phyloP scores from a whole-genome alignment of 1,140 invertebrate genomes.

The Pseudomyrmex flavicornis region DNA sequence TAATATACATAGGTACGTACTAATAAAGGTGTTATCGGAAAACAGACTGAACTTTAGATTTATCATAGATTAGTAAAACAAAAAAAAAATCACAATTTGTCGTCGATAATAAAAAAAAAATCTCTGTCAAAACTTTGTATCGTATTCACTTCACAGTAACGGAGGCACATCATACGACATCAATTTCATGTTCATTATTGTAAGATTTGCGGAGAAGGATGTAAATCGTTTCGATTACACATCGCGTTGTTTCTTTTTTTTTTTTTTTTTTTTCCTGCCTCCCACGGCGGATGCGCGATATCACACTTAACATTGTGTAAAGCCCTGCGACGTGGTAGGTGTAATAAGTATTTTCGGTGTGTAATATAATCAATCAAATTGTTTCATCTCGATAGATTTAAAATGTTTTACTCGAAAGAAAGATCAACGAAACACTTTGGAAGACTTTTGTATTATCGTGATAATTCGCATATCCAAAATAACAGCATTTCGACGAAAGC shows the following conservation, averaged over 20 bases:
- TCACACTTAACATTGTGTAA: slow-evolving; percentile 50
- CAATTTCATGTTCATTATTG: slow-evolving; percentile 48
- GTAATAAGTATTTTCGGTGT: slow-evolving; percentile 65
- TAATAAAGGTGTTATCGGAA: slow-evolving; percentile 56
- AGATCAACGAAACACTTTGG: neutral
- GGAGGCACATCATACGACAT: slow-evolving; percentile 20
- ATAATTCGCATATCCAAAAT: neutral
- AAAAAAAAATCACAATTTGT: slow-evolving; percentile 35
- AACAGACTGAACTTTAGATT: slow-evolving; percentile 70
- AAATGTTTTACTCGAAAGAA: slow-evolving; percentile 26
- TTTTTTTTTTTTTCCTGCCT: neutral
- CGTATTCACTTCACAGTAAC: slow-evolving; percentile 10
- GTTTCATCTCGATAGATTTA: slow-evolving; percentile 37
- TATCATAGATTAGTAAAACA: slow-evolving; percentile 57
- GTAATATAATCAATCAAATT: slow-evolving; percentile 47
- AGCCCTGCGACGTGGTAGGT: slow-evolving; percentile 50
- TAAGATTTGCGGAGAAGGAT: slow-evolving; percentile 18
- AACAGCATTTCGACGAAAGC: too few species aligned
- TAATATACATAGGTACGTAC: slow-evolving; percentile 8
- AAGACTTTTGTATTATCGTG: too few species aligned
- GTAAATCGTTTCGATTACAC: slow-evolving; percentile 1
- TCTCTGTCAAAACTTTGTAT: slow-evolving; percentile 12
- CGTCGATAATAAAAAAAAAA: slow-evolving; percentile 3
- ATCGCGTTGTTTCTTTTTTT: too few species aligned
- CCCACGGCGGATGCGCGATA: slow-evolving; percentile 23